Percentiles rank a stretch among this genome's conserved stretches.
Evolutionary conservation across 2,888 invertebrate species (phyloP).

Genomic region (Panorpa germanica): DNA sequence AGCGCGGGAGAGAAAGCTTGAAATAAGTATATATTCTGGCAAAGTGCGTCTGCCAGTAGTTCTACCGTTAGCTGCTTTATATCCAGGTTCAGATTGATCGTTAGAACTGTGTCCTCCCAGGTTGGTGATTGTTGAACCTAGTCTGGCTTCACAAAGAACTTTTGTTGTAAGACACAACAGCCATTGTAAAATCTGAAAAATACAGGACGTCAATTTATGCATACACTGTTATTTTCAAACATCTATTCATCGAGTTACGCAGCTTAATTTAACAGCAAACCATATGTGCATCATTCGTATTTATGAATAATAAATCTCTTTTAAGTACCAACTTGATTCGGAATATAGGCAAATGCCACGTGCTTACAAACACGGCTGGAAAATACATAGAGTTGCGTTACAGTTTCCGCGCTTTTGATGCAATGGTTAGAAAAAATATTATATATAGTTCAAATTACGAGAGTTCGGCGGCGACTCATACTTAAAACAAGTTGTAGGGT

Average conservation of each 20-base stretch:
- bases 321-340: constrained; percentile 7
- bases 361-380: too few relatives aligned
- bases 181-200: constrained; percentile 49
- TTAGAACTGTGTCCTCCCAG: constrained; percentile 6
- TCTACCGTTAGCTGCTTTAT: constrained; percentile 12
- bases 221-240: too few relatives aligned
- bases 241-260: too few relatives aligned
- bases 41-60: constrained; percentile 35
- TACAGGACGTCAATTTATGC: too few relatives aligned
- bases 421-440: too few relatives aligned
- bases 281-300: constrained; percentile 1
- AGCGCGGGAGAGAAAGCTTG: constrained; percentile 44
- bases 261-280: constrained; percentile 1
- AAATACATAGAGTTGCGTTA: too few relatives aligned
- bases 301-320: constrained; percentile 2
- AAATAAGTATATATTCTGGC: constrained; percentile 51
- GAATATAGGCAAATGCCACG: too few relatives aligned
- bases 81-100: constrained; percentile 9
- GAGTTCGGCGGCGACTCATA: too few relatives aligned
- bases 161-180: constrained; percentile 53
- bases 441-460: too few relatives aligned
- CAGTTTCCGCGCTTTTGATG: too few relatives aligned
- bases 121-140: constrained; percentile 12
- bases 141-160: constrained; percentile 43
- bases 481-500: too few relatives aligned